Base-by-base conservation (phyloP, 2,113 vertebrate genomes). In the Pitta sordida region DNA sequence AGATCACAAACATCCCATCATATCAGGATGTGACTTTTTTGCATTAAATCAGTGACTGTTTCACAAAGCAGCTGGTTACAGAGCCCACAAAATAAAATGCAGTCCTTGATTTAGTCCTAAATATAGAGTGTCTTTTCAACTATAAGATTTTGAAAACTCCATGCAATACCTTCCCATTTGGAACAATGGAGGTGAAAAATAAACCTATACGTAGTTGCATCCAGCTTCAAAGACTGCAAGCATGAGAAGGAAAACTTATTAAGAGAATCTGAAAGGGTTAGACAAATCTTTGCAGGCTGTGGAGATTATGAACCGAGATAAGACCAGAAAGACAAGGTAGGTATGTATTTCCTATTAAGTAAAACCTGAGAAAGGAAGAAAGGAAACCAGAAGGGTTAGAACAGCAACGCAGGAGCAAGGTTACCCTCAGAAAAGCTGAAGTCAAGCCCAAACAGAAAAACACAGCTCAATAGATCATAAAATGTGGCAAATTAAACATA, bases 41-140 rank as follows among this genome's bases (percentile, higher is more conserved):
- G 15, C 52, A 68, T 79, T 79, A 87, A 89, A 36, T 84, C 60
- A 79, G 44, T 64, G 32, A 60, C 36, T 75, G 15, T 77, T 92
- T 89, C 65, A 87, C 52, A 74, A 6, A 95, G 41, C 53, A 90
- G 87, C 74, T 94, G 81, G 62, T 46, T 71, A 94, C 12, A 36
- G 86, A 92, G 91, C 44, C 52, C n/a, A 75, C 52, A 82, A 86
- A 92, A 92, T 48, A 94, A 89, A 88, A 86, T 15, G 19, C 65
- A 71, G 56, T 15, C 30, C 27, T 93, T 91, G 56, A 91, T 78
- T 92, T 82, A 34, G 13, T 92, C 32, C 93, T 90, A 95, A 95
- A 94, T 88, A 94, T 68, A 95, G 76, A 92, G 20, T 5, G 8
- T 20, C 32, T 93, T 22, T 85, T 85, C 70, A 91, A 41, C 52